Base-by-base conservation (phyloP, 2,113 vertebrate genomes). In the Macrotis lagotis region DNA sequence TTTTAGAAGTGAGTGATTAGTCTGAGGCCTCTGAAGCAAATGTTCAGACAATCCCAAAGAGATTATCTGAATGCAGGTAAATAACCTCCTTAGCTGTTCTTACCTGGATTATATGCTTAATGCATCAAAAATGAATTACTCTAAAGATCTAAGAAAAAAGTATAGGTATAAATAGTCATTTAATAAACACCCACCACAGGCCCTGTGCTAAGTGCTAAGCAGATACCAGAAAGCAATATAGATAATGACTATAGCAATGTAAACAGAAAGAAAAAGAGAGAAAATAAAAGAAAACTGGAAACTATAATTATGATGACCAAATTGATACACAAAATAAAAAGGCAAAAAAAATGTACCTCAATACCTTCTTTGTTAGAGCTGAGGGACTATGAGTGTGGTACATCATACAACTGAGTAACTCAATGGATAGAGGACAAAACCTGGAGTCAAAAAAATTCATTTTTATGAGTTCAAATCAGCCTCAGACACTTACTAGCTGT, bases 11-110 rank as follows among this genome's bases (percentile, higher is more conserved):
- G 48, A 96, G 74, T 90, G 50, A 66, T 44, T 66, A 48, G 9
- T 26, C 14, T 51, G 53, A 88, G 50, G 12, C 16, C 48, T 94
- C 48, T 25, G 22, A 47, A 83, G 51, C 48, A 93, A 22, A 28
- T 5, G 25, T 91, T 91, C 88, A 93, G 52, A 11, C 49, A 26
- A 89, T 51, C 83, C 48, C 90, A 90, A 88, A 28, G 51, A 52
- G 92, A 89, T 83, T 44, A 83, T 93, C 94, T 90, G 3, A 83
- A 6, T 95, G 88, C 90, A 48, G 48, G 37, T 6, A 48, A 92
- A 48, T 8, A 37, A 50, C 59, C 26, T 25, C 26, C 28, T 66
- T 93, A 37, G 5, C 51, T 25, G 55, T 94, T 92, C 44, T 53
- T 0, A 24, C 12, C 0, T 50, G 37, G 10, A 44, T 52, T 14